Evolutionary conservation across 2,888 invertebrate genomes (phyloP), one percentile per base, ranked within the genome.

Genomic region (Chrysolina haemoptera): DNA sequence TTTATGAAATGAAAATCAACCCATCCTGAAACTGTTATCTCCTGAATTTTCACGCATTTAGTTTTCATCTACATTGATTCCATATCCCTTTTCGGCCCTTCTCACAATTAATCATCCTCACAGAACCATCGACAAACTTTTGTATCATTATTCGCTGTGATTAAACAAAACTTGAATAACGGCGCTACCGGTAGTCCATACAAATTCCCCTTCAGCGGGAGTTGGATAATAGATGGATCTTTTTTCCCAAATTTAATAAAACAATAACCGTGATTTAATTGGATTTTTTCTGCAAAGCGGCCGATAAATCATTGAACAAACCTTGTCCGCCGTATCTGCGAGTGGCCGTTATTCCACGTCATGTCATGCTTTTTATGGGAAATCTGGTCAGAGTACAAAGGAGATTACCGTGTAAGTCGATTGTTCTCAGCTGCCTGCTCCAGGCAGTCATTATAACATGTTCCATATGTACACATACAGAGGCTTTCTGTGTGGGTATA

Each of bases 351-450:
- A 59, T 59, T 59, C 59, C 22, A 59, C 16, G 59, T 59, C 59
- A 35, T 35, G 59, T 59, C 35, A 59, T 35, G 59, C 35, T 59
- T 59, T 59, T 59, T 59, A 14, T 9, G 59, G 14, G 59, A 27
- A 35, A 59, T 59, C 27, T 59, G 59, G 59, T 35, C 35, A n/a
- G 14, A 59, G 59, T 35, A 59, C 59, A 59, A 59, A 59, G 59
- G 59, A 59, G 16, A 59, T 59, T n/a, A n/a, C 27, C 27, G 35
- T 35, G 14, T 27, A n/a, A 59, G 59, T 59, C n/a, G 59, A 59
- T 59, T 59, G 35, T 59, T 59, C 59, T 59, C 35, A 59, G 27
- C 59, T 22, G 59, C 59, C 59, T 59, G 59, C n/a, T 27, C n/a
- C 59, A n/a, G 59, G 35, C 59, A 53, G 35, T 59, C n/a, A 27